Percentiles rank a stretch among this genome's conserved stretches.
Conservation (phyloP, 2,888 invertebrate genomes). For the Catocala nupta region DNA sequence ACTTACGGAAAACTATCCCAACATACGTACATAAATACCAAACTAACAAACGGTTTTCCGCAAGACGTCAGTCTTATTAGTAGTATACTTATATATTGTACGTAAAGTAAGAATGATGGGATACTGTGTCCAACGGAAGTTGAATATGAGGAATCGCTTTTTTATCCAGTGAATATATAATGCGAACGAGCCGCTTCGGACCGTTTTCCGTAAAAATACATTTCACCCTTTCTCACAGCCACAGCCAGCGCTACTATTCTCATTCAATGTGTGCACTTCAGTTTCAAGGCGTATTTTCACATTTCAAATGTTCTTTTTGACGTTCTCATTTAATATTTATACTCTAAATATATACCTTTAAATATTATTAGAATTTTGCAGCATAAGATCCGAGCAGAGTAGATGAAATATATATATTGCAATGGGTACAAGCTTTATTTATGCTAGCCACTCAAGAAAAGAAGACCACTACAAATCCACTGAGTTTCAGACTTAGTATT, state of each 20-base stretch:
- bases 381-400: too few relatives aligned
- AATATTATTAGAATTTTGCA: too few relatives aligned
- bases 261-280: slow-evolving; percentile 29
- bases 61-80: not conserved
- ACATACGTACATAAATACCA: not conserved
- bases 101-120: slow-evolving; percentile 10
- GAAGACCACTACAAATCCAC: too few relatives aligned
- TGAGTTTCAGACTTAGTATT: too few relatives aligned
- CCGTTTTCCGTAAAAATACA: slow-evolving; percentile 26
- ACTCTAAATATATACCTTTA: not conserved
- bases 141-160: slow-evolving; percentile 24
- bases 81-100: not conserved
- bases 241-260: slow-evolving; percentile 14
- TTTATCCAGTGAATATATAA: slow-evolving; percentile 33
- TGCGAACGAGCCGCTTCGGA: slow-evolving; percentile 9
- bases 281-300: slow-evolving; percentile 15
- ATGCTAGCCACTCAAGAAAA: too few relatives aligned
- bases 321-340: slow-evolving; percentile 10
- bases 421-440: too few relatives aligned
- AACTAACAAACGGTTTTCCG: not conserved
- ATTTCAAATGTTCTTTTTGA: slow-evolving; percentile 17
- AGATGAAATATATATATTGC: too few relatives aligned
- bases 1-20: not conserved
- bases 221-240: slow-evolving; percentile 22
- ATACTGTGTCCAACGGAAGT: slow-evolving; percentile 17